Percentiles rank a stretch among this genome's conserved stretches.
Conservation (phyloP, 2,113 vertebrate species). For the Macrotis lagotis region DNA sequence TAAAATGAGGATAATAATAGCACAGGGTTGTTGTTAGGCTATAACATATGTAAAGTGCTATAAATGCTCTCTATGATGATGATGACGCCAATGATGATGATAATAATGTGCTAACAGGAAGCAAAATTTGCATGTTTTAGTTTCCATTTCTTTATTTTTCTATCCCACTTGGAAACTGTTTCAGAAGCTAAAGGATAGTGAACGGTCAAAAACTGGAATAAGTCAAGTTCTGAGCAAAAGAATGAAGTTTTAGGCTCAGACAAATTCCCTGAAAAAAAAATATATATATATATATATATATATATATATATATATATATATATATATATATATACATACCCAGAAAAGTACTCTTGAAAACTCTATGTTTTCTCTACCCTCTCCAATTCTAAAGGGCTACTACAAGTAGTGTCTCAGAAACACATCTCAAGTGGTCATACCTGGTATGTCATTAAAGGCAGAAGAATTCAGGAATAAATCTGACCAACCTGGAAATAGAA, state of each 20-base stretch:
- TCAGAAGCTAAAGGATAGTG: neutral
- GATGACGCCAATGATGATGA: neutral
- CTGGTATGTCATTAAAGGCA: neutral
- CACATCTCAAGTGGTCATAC: neutral
- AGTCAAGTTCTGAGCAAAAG: neutral
- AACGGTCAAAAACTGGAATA: neutral
- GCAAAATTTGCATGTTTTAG: neutral
- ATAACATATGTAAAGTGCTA: neutral
- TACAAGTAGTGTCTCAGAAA: neutral
- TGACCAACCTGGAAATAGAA: neutral
- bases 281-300: no score
- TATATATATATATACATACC: no score
- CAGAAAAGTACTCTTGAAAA: neutral
- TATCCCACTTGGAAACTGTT: neutral
- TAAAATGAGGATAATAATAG: neutral
- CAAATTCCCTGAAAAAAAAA: no score
- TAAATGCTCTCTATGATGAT: neutral
- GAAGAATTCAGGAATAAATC: neutral
- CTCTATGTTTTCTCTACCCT: neutral
- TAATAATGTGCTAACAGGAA: neutral
- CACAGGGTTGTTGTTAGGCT: neutral
- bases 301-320: no score
- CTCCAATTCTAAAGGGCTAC: neutral
- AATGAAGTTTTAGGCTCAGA: neutral
- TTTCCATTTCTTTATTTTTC: neutral